Conservation (phyloP, 2,797 vertebrate genomes). For the Huso huso region DNA sequence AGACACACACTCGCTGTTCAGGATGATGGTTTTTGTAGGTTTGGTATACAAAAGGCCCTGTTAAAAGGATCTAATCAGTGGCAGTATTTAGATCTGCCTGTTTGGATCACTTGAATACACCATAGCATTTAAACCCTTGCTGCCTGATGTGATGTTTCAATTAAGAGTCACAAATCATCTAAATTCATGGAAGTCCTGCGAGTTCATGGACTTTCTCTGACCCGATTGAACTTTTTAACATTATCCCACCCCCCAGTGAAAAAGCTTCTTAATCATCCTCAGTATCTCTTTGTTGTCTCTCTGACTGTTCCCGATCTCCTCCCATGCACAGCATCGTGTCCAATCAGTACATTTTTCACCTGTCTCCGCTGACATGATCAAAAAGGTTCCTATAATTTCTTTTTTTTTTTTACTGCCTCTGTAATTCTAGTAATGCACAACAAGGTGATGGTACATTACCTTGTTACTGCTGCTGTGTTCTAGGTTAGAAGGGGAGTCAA, state of each 20-base stretch:
- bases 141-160: too few relatives aligned
- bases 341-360: slow-evolving; percentile 64
- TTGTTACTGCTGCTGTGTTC: not conserved
- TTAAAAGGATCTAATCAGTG: too few relatives aligned
- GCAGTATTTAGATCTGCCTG: too few relatives aligned
- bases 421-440: not conserved
- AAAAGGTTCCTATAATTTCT: slow-evolving; percentile 45
- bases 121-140: too few relatives aligned
- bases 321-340: slow-evolving; percentile 34
- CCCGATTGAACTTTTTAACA: slow-evolving; percentile 72
- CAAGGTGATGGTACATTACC: not conserved
- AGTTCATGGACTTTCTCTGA: slow-evolving; percentile 80
- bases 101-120: too few relatives aligned
- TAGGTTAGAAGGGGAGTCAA: too few relatives aligned
- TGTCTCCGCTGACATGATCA: slow-evolving; percentile 56
- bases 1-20: too few relatives aligned
- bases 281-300: slow-evolving; percentile 68
- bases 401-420: not conserved
- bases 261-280: slow-evolving; percentile 65
- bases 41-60: too few relatives aligned
- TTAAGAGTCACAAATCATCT: slow-evolving; percentile 6
- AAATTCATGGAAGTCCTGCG: slow-evolving; percentile 45
- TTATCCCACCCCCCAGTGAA: slow-evolving; percentile 54
- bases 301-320: slow-evolving; percentile 51
- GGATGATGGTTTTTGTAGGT: too few relatives aligned